A percentile compares a stretch with the other conserved stretches of the same genome.
These are phyloP conservation scores for Adelosebastes latens DNA, from an alignment of 2,797 vertebrate genomes.

Conservation along the genomic window DNA sequence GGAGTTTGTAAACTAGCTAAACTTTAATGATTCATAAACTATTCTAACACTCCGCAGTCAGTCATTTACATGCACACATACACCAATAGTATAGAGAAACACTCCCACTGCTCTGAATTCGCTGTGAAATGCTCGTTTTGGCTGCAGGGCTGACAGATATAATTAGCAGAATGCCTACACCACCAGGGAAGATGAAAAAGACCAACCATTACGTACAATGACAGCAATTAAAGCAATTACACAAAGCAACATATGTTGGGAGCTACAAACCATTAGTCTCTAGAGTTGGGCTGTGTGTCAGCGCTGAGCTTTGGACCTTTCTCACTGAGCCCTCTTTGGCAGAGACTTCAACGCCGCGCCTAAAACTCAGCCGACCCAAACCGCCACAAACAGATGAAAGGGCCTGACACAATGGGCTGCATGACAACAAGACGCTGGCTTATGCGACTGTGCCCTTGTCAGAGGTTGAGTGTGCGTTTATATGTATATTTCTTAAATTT, in stretches of 20 bases:
- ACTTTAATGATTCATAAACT: conserved; percentile 32
- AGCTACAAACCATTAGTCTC: conserved; percentile 76
- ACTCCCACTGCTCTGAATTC: conserved; percentile 49
- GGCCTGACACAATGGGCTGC: conserved; percentile 32
- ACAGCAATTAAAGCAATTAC: conserved; percentile 82
- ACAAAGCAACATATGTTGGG: conserved; percentile 78
- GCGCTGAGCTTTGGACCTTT: conserved; percentile 64
- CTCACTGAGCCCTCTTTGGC: conserved; percentile 55
- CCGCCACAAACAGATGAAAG: conserved; percentile 47
- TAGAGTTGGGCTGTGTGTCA: conserved; percentile 64
- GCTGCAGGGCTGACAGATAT: conserved; percentile 74
- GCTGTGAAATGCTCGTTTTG: conserved; percentile 56
- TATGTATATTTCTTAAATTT: conserved; percentile 40
- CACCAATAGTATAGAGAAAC: conserved; percentile 31
- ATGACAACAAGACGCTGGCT: conserved; percentile 26
- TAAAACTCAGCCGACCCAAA: conserved; percentile 40
- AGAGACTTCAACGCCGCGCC: conserved; percentile 44
- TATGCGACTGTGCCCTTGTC: conserved; percentile 29
- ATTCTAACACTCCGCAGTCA: neutral
- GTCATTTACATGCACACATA: neutral
- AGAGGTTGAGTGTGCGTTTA: conserved; percentile 1
- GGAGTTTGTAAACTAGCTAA: conserved; percentile 7
- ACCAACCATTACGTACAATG: conserved; percentile 75
- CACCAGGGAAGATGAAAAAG: conserved; percentile 78
- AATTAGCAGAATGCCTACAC: conserved; percentile 74